A percentile compares a stretch with the other conserved stretches of the same genome.
Conservation (phyloP, 2,888 invertebrate species). For the Ceraclea dissimilis region DNA sequence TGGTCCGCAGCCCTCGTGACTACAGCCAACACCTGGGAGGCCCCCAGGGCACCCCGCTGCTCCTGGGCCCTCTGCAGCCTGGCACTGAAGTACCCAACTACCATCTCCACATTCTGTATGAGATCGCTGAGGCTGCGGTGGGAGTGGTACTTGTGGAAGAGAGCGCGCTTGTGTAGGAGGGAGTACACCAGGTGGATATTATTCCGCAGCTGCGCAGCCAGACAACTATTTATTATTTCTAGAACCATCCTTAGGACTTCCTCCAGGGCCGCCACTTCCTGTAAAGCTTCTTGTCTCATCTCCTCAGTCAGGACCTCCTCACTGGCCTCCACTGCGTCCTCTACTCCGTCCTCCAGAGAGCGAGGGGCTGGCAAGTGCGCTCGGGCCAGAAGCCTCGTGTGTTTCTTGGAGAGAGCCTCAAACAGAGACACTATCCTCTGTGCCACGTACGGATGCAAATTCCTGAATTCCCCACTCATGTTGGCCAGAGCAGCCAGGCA, state of each 20-base stretch:
- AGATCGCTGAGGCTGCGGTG: slow-evolving; percentile 90
- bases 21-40: slow-evolving; percentile 76
- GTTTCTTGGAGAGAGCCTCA: slow-evolving; percentile 84
- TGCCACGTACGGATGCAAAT: slow-evolving; percentile 91
- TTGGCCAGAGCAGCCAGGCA: slow-evolving; percentile 97
- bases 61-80: slow-evolving; percentile 55
- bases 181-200: slow-evolving; percentile 94
- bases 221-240: slow-evolving; percentile 93
- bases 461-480: slow-evolving; percentile 91
- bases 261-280: slow-evolving; percentile 86
- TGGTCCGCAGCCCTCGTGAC: slow-evolving; percentile 87
- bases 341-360: background rate
- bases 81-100: slow-evolving; percentile 56
- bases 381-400: slow-evolving; percentile 46
- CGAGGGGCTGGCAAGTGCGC: slow-evolving; percentile 15
- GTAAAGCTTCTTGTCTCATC: slow-evolving; percentile 56
- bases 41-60: slow-evolving; percentile 61
- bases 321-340: slow-evolving; percentile 47
- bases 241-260: slow-evolving; percentile 94
- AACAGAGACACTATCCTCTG: slow-evolving; percentile 89
- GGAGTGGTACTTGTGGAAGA: slow-evolving; percentile 79
- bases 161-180: slow-evolving; percentile 82
- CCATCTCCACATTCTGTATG: slow-evolving; percentile 91
- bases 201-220: slow-evolving; percentile 74
- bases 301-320: slow-evolving; percentile 49